Evolutionary conservation across 2,113 vertebrate species (phyloP), one percentile per base, ranked within the genome.

Genomic region (Mohoua ochrocephala): DNA sequence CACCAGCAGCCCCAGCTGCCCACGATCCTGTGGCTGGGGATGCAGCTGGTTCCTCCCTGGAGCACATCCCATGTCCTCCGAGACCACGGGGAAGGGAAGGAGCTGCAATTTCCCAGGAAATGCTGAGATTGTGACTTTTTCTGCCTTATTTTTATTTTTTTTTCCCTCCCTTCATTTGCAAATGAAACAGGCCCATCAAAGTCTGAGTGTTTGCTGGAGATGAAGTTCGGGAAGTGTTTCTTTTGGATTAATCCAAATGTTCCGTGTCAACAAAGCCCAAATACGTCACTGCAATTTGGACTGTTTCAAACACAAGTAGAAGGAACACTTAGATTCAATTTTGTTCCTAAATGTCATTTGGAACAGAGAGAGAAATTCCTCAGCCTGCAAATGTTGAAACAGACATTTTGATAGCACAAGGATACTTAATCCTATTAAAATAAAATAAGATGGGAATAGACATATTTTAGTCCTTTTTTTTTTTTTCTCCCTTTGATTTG

Each of bases 351-450:
- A 91, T 86, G 78, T 77, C 92, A 92, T 93, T 95, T 93, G 84
- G 88, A 96, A 93, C 85, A 92, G 74, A 92, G 82, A 76, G 92
- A 93, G 71, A 96, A 93, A 95, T 95, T 94, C 79, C 86, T 95
- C 83, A 86, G 88, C 59, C 71, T 86, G 68, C 67, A 92, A 85
- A 70, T 80, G 85, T 86, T 92, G 94, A 57, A 96, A 90, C 50
- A 95, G 92, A 83, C 92, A 63, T 91, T 93, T 91, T 61, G 75
- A 92, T 96, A 93, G 91, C 42, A 90, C 67, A 37, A 61, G 94
- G 84, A 85, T 73, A 80, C 79, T 94, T 96, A 92, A 96, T 90
- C 82, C 68, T 61, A 92, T 94, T 95, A 91, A 93, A 96, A 95
- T 88, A 83, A 92, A 76, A 82, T 61, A 70, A 68, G 91, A 83